phyloP scores from a whole-genome alignment of 2,113 vertebrate genomes.

The Dromaius novaehollandiae region DNA sequence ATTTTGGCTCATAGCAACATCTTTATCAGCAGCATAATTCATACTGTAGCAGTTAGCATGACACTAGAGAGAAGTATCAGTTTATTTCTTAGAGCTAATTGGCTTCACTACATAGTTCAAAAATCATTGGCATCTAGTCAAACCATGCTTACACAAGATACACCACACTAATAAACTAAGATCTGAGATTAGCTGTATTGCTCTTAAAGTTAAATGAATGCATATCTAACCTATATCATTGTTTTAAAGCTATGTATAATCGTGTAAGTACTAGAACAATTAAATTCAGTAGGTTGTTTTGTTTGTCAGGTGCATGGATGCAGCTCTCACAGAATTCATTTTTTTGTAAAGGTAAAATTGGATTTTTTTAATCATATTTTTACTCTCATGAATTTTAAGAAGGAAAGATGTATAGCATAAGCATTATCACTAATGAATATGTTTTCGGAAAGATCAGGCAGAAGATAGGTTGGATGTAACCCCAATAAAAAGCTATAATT shows the following conservation, averaged over 20 bases:
- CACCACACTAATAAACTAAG: background rate
- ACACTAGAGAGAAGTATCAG: constrained; percentile 54
- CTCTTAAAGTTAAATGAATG: constrained; percentile 40
- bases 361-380: background rate
- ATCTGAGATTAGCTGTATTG: constrained; percentile 30
- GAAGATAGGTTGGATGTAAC: background rate
- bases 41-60: constrained; percentile 49
- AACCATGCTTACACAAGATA: constrained; percentile 30
- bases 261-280: background rate
- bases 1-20: constrained; percentile 61
- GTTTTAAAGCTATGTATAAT: background rate
- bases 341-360: background rate
- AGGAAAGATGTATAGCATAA: background rate
- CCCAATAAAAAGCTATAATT: background rate
- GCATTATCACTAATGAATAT: background rate
- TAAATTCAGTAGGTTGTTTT: background rate
- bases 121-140: constrained; percentile 57
- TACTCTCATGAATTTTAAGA: background rate
- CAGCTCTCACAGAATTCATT: background rate
- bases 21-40: constrained; percentile 65
- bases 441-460: background rate
- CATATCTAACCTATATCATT: background rate
- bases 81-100: constrained; percentile 72
- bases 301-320: background rate
- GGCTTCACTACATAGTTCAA: constrained; percentile 43